Base-by-base conservation (phyloP, 2,888 invertebrate species). In the Actias luna region DNA sequence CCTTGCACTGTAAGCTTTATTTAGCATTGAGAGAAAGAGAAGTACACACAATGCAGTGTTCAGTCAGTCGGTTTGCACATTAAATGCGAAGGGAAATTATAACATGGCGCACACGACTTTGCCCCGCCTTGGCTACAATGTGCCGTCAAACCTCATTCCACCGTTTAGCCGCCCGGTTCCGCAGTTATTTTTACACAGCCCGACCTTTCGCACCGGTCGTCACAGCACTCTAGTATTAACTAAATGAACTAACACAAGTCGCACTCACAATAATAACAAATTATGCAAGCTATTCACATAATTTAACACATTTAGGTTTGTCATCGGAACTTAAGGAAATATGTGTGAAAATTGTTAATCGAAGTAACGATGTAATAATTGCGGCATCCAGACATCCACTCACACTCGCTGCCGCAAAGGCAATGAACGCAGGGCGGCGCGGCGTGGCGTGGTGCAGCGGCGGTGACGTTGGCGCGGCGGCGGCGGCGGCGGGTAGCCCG, bases 381-480 rank as follows among this genome's bases (percentile, higher is more conserved):
- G 69, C 74, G 67, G 79, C 88, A 85, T 87, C 80, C 82, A 74
- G 72, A 75, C 89, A 85, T 82, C 84, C 84, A 85, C 84, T 86
- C 90, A 78, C 88, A 82, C 83, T 90, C 90, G 90, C 89, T 85
- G 94, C 94, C 94, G 93, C 94, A 93, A 92, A 94, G 93, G 93
- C 94, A 94, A 94, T 94, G 94, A 94, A 94, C 94, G 94, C 93
- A 93, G 93, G 89, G 92, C 89, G 93, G 90, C 87, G 85, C 82
- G 83, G 81, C 87, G 87, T 86, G 74, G 81, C 87, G 87, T 86
- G 74, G 70, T 87, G 89, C 89, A 89, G 80, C 74, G 78, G 78
- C 69, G 84, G 86, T 83, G 83, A 84, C 84, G 79, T 85, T 82
- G 83, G 80, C 86, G 85, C 82, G 83, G 80, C 86, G 87, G 50